Percentiles rank a stretch among this genome's conserved stretches.
Conservation (phyloP, 2,888 invertebrate genomes). For the Odontocolon sp. region DNA sequence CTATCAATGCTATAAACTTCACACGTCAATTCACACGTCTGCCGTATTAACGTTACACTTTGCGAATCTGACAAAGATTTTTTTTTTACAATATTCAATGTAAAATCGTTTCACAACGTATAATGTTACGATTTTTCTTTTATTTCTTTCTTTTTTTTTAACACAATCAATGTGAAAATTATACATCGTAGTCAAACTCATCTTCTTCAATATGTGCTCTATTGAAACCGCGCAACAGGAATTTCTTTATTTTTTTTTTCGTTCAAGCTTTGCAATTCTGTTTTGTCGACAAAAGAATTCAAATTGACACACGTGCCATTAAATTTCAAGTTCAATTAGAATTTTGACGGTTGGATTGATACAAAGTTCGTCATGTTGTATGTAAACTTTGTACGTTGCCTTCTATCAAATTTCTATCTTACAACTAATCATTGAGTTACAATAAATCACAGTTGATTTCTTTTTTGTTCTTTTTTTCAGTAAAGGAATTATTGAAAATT, state of each 20-base stretch:
- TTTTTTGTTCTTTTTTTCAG: constrained; percentile 52
- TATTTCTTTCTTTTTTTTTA: constrained; percentile 57
- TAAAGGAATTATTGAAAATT: constrained; percentile 70
- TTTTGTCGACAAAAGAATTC: constrained; percentile 4
- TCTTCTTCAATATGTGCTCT: constrained; percentile 68
- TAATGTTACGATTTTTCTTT: constrained; percentile 5
- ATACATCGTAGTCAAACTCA: constrained; percentile 69
- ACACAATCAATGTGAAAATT: constrained; percentile 60
- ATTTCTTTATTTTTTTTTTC: constrained; percentile 56
- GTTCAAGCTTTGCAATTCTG: background rate
- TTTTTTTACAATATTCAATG: constrained; percentile 7
- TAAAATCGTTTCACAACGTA: constrained; percentile 26
- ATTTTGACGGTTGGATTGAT: constrained; percentile 39
- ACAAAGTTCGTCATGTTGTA: constrained; percentile 42
- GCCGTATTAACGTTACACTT: constrained; percentile 17
- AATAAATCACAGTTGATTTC: constrained; percentile 72
- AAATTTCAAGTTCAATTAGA: constrained; percentile 29
- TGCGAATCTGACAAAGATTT: constrained; percentile 19
- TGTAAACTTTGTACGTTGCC: constrained; percentile 41
- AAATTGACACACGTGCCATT: background rate
- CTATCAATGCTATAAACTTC: constrained; percentile 36
- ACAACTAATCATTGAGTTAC: constrained; percentile 70
- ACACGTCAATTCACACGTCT: constrained; percentile 28
- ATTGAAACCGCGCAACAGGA: constrained; percentile 71
- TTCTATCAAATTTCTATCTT: constrained; percentile 66